phyloP scores from a whole-genome alignment of 2,888 invertebrate genomes.

The Meganola albula region DNA sequence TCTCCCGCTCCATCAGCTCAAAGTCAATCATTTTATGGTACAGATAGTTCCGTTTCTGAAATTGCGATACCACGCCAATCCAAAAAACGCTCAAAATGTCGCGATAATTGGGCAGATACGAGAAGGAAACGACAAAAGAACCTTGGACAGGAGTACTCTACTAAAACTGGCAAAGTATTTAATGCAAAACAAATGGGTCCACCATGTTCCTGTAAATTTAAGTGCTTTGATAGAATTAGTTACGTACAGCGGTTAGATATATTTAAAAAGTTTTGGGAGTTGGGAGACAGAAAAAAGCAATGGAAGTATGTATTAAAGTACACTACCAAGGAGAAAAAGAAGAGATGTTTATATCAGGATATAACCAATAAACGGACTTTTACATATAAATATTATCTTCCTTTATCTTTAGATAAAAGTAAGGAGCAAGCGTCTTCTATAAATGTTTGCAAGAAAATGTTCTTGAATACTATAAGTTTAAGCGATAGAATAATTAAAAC shows the following conservation, averaged over 20 bases:
- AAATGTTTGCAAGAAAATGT: slow-evolving; percentile 10
- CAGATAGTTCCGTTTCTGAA: too few relatives aligned
- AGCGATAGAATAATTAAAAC: slow-evolving; percentile 9
- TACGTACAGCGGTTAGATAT: slow-evolving; percentile 12
- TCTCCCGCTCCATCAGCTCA: too few relatives aligned
- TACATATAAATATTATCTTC: slow-evolving; percentile 13
- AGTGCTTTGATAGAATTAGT: slow-evolving; percentile 12
- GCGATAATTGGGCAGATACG: too few relatives aligned
- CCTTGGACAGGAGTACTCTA: slow-evolving; percentile 13
- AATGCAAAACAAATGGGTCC: slow-evolving; percentile 14
- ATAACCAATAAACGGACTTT: slow-evolving; percentile 11
- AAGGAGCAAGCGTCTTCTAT: slow-evolving; percentile 11
- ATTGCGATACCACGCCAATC: too few relatives aligned
- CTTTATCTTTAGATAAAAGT: slow-evolving; percentile 8
- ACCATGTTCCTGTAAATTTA: slow-evolving; percentile 15
- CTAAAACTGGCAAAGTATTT: slow-evolving; percentile 15
- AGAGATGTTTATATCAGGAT: slow-evolving; percentile 12
- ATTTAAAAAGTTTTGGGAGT: slow-evolving; percentile 20
- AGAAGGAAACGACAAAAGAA: slow-evolving; percentile 13
- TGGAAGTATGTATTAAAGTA: slow-evolving; percentile 8
- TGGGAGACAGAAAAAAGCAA: slow-evolving; percentile 13
- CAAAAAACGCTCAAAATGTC: too few relatives aligned
- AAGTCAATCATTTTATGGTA: too few relatives aligned
- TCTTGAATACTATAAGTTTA: slow-evolving; percentile 7
- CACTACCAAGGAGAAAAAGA: slow-evolving; percentile 14